Evolutionary conservation across 1,140 invertebrate genomes (phyloP), one percentile per base, ranked within the genome.

Genomic region (Anoplophora glabripennis): DNA sequence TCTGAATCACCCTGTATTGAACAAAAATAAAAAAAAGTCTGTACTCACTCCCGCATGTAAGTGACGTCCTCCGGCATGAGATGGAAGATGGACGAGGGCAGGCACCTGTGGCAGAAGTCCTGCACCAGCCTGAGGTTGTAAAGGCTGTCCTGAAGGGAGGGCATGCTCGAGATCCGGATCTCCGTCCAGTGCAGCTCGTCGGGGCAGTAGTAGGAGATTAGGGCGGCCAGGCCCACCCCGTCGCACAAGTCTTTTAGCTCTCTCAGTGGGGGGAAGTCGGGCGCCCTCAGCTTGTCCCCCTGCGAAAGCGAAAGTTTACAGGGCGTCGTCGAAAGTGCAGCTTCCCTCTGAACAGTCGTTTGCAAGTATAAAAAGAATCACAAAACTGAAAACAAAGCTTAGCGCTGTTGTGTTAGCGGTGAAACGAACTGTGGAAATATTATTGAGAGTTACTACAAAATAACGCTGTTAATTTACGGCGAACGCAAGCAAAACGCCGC

Each of bases 51-150:
- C 76, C 93, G 86, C 83, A 96, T 90, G 73, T 96, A 98, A 21
- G 96, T 90, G 47, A 99, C 86, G 76, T 99, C 96, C 76, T 98
- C 95, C 38, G 94, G 92, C 73, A 88, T 88, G 82, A 98, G 91
- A 75, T 98, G 95, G 80, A 96, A 96, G 72, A 94, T 88, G 69
- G 91, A 87, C 76, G 88, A 88, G 61, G 94, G 93, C 72, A 98
- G 83, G 75, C 84, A 83, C 75, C 85, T 83, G 63, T 83, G 77
- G 75, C 94, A 98, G 79, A 98, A 98, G 66, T 87, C 84, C 71
- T 91, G 85, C 41, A 98, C 88, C 64, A 97, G 80, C 66, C 89
- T 86, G 21, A 99, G 84, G 80, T 99, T 99, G 79, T 96, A 92
- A 61, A 98, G 83, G 53, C 93, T 96, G 77, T 98, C 95, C 57